These are phyloP conservation scores for Ostrea edulis DNA, from an alignment of 1,140 invertebrate species.

Conservation along the genomic window DNA sequence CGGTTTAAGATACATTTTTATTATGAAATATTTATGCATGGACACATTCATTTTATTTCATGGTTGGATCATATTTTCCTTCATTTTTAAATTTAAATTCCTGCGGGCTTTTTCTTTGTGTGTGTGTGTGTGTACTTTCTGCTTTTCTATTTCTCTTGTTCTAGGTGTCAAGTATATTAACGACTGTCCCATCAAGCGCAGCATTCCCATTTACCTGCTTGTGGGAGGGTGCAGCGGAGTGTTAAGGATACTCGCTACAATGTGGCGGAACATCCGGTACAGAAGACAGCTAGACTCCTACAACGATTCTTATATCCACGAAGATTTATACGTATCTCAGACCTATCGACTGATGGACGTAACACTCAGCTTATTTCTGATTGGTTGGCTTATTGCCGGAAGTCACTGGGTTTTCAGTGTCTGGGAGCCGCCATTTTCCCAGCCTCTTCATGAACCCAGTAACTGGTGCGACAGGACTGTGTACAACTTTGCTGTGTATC, in stretches of 20 bases:
- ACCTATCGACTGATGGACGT: conserved; percentile 78
- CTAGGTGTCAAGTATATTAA: conserved; percentile 76
- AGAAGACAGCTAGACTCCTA: conserved; percentile 48
- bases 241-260: conserved; percentile 77
- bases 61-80: too few species aligned
- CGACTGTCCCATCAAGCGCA: conserved; percentile 73
- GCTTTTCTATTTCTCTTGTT: neutral
- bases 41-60: too few species aligned
- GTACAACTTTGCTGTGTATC: conserved; percentile 79
- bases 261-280: conserved; percentile 85
- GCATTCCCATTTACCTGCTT: conserved; percentile 75
- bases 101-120: too few species aligned
- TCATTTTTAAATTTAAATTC: too few species aligned
- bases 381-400: conserved; percentile 82
- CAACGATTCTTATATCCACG: conserved; percentile 54
- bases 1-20: too few species aligned
- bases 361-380: conserved; percentile 81
- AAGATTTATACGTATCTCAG: conserved; percentile 43
- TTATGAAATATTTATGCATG: too few species aligned
- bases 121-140: too few species aligned
- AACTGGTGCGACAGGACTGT: conserved; percentile 76
- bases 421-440: conserved; percentile 73
- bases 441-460: conserved; percentile 82
- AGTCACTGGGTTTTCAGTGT: conserved; percentile 66
- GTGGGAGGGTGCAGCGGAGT: conserved; percentile 75